A percentile compares a stretch with the other conserved stretches of the same genome.
Conservation (phyloP, 2,113 vertebrate genomes). For the Amblyopsis rosae region DNA sequence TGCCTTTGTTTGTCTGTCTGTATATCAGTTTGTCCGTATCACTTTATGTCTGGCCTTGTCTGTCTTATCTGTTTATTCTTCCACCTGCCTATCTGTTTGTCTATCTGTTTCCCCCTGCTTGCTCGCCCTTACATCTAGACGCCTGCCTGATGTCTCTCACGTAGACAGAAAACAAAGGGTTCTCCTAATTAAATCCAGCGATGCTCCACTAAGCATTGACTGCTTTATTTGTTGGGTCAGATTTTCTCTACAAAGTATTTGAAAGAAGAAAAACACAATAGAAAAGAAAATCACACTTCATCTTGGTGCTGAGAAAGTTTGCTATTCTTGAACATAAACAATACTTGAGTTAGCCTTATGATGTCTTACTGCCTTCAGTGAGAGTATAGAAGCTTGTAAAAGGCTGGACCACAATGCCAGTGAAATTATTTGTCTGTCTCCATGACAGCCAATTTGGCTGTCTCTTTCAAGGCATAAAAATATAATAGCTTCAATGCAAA, state of each 20-base stretch:
- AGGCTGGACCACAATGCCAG: conserved; percentile 29
- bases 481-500: conserved; percentile 40
- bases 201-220: conserved; percentile 21
- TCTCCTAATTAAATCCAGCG: conserved; percentile 55
- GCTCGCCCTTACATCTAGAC: conserved; percentile 26
- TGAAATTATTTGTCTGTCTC: conserved; percentile 25
- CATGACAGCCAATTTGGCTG: conserved; percentile 34
- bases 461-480: conserved; percentile 39
- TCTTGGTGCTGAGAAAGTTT: neutral
- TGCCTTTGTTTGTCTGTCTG: conserved; percentile 5
- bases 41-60: neutral
- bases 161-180: conserved; percentile 38
- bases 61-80: neutral
- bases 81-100: neutral
- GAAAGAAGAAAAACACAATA: conserved; percentile 11
- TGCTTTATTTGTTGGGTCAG: conserved; percentile 19
- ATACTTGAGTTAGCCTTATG: conserved; percentile 19
- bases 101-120: conserved; percentile 2
- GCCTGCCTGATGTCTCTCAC: conserved; percentile 27
- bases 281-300: conserved; percentile 35
- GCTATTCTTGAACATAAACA: conserved; percentile 25
- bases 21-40: neutral
- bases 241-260: conserved; percentile 33
- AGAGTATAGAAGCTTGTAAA: conserved; percentile 42
- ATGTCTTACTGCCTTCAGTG: conserved; percentile 20